Percentiles rank a stretch among this genome's conserved stretches.
Evolutionary conservation across 2,888 invertebrate genomes (phyloP).

Genomic region (Coenonympha glycerion): DNA sequence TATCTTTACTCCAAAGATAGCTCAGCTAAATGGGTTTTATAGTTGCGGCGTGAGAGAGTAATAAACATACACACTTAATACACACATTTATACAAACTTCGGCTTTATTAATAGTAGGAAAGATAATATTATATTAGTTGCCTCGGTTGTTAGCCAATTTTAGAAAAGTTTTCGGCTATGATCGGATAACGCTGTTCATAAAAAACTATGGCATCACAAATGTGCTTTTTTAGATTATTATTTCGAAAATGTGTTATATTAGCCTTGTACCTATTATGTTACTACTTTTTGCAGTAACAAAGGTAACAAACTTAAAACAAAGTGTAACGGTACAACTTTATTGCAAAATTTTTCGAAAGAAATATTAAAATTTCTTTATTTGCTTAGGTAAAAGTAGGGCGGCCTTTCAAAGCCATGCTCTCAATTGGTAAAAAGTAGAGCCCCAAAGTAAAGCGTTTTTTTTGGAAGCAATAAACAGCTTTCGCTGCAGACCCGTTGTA

Average conservation of each 20-base stretch:
- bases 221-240: neutral
- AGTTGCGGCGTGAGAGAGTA: no score
- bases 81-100: no score
- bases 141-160: no score
- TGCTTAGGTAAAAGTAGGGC: slow-evolving; percentile 47
- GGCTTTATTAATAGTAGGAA: no score
- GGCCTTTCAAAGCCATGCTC: slow-evolving; percentile 45
- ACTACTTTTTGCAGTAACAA: neutral
- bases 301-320: slow-evolving; percentile 2
- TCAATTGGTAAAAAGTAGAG: slow-evolving; percentile 67
- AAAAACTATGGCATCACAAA: neutral
- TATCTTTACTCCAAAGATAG: no score
- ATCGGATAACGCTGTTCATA: neutral
- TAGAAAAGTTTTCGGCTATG: no score
- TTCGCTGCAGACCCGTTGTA: slow-evolving; percentile 47
- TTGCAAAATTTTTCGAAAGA: slow-evolving; percentile 32
- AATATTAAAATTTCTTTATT: slow-evolving; percentile 59
- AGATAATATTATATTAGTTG: no score
- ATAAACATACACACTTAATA: no score
- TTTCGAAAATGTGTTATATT: neutral
- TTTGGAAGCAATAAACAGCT: slow-evolving; percentile 37
- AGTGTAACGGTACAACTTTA: slow-evolving; percentile 33
- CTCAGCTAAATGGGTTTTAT: no score
- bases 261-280: neutral
- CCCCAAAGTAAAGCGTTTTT: slow-evolving; percentile 50